Evolutionary conservation across 1,140 invertebrate genomes (phyloP), one percentile per base, ranked within the genome.

Genomic region (Paraescarpia echinospica): DNA sequence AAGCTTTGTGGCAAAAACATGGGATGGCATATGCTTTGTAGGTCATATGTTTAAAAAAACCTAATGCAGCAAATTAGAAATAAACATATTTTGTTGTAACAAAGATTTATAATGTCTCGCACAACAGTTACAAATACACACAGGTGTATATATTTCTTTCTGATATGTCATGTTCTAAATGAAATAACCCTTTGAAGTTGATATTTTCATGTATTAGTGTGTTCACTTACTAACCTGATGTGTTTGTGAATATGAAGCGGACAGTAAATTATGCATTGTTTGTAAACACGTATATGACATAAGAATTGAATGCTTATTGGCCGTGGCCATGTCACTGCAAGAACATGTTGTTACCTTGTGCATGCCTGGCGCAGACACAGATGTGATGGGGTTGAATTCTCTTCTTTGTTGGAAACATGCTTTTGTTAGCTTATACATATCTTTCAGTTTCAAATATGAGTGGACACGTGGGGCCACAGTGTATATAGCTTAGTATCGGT

Each of bases 261-360:
- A 77, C 9, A 27, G 27, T 77, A 77, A 18, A 77, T 77, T 77
- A 51, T 51, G 14, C 8, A 4, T 77, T 31, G 59, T 77, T 77
- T 77, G 22, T 77, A 77, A 77, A 77, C 14, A 77, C 22, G 8
- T 77, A 27, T 77, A 22, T 77, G 59, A 77, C 59, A 41, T 41
- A 77, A 77, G 18, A 77, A 77, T 31, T 77, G 59, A 77, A 77
- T 22, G 59, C 59, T 31, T 77, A 27, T 18, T 77, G 59, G 59
- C 59, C 12, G 22, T 18, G 18, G 59, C 4, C 22, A 22, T 77
- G 59, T 41, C 41, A 12, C 41, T 77, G 59, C 59, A 27, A 77
- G 59, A 77, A 77, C 59, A 77, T 77, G 59, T 77, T 77, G 27
- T 77, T 77, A 77, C 59, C 59, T 77, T 77, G 59, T 77, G 59